phyloP scores from a whole-genome alignment of 35 echinoderm and acorn worm genomes.

The Ptychodera flava region DNA sequence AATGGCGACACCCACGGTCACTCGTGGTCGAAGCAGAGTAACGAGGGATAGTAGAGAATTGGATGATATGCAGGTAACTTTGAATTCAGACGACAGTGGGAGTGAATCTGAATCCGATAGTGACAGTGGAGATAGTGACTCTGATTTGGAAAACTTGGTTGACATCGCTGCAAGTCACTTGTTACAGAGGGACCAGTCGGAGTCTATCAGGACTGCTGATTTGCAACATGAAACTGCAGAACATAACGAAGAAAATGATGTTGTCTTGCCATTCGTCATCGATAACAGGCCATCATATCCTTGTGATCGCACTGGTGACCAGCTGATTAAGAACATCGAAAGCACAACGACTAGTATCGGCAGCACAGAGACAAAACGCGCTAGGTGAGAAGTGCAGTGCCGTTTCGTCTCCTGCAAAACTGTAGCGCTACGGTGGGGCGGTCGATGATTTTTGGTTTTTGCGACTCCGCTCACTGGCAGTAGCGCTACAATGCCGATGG shows the following conservation, averaged over 20 bases:
- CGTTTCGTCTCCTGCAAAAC: neutral
- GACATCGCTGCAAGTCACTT: neutral
- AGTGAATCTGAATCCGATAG: neutral
- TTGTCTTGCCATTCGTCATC: neutral
- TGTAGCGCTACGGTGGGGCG: neutral
- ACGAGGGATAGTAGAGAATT: no score
- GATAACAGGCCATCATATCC: neutral
- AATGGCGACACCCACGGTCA: no score
- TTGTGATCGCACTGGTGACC: neutral
- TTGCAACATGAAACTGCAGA: no score
- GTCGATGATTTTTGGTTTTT: no score
- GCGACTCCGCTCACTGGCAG: no score
- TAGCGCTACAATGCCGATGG: no score
- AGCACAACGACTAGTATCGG: neutral
- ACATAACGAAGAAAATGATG: neutral
- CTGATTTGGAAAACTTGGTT: neutral
- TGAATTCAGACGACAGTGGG: neutral
- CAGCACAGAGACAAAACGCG: neutral
- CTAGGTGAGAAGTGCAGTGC: neutral
- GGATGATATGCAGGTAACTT: no score
- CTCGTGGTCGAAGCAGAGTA: no score
- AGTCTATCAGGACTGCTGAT: neutral
- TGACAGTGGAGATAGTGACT: neutral
- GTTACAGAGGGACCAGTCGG: neutral
- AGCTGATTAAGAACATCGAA: neutral